Evolutionary conservation across 2,113 vertebrate species (phyloP).

Genomic region (Donacobius atricapilla): DNA sequence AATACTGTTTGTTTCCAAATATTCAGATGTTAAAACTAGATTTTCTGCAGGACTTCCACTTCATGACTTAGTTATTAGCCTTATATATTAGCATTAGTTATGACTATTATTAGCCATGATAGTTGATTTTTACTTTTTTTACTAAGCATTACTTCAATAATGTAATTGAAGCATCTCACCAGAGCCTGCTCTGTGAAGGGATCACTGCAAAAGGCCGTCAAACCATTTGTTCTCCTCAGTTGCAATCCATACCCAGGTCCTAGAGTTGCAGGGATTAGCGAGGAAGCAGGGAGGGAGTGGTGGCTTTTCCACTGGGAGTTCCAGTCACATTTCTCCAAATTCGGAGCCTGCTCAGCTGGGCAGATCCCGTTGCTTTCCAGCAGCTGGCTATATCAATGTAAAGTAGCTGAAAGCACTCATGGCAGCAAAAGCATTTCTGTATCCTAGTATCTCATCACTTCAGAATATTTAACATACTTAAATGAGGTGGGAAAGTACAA

Average conservation of each 20-base stretch:
- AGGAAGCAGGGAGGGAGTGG: background rate
- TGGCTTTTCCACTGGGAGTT: background rate
- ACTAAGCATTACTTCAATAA: background rate
- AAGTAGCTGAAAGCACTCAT: background rate
- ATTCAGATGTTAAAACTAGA: background rate
- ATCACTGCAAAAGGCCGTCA: background rate
- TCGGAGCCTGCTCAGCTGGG: background rate
- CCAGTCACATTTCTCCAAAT: background rate
- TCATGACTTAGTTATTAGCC: background rate
- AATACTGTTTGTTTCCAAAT: background rate
- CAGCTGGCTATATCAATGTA: background rate
- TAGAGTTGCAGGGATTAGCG: background rate
- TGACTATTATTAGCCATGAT: background rate
- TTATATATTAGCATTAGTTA: too few relatives aligned
- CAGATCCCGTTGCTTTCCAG: slow-evolving; percentile 2
- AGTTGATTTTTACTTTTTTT: background rate
- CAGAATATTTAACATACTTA: background rate
- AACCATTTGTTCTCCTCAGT: background rate
- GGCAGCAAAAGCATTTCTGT: slow-evolving; percentile 16
- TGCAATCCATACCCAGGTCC: background rate
- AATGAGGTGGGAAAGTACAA: background rate
- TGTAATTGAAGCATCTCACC: background rate
- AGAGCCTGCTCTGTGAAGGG: background rate
- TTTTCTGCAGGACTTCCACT: background rate
- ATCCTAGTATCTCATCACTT: background rate